Base-by-base conservation (phyloP, 2,888 invertebrate genomes). In the Drosophila recens region DNA sequence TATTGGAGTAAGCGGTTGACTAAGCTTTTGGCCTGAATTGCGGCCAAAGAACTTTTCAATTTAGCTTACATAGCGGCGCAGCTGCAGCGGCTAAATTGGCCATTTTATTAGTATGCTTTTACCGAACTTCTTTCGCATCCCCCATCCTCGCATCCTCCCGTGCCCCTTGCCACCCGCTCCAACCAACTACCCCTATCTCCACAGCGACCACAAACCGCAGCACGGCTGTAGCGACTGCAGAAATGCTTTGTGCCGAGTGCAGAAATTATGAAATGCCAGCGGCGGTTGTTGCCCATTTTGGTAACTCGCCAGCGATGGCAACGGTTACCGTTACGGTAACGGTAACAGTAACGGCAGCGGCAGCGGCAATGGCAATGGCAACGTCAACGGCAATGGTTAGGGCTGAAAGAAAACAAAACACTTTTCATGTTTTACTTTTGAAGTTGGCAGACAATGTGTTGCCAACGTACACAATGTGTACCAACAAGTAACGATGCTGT, bases 51-150 rank as follows among this genome's bases (percentile, higher is more conserved):
- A 85, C 75, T 79, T 79, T 76, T 67, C 56, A 72, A 80, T 68
- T 72, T 68, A 49, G 83, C 88, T 73, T 69, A 74, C 53, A 58
- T 15, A 51, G 58, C 56, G 58, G 34, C 65, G 56, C 83, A 88
- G 83, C 80, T 86, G 87, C 83, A 83, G 38, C 65, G 48, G 45
- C 67, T 59, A 89, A 89, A 84, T 87, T 83, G 81, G 87, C 70
- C 76, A 76, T 85, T 82, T 83, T 79, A 77, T 75, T 75, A 72
- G 75, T 67, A 65, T 67, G 76, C 63, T 75, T 79, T 67, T 49
- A 63, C 69, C 45, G 43, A 65, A 74, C 48, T 61, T 76, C 53
- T 27, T 11, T 27, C 51, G 8, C 5, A 30, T 43, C 1, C 45
- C 5, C n/a, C 10, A 2, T 40, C 5, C n/a, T 9, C 20, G 11